A percentile compares a stretch with the other conserved stretches of the same genome.
These are phyloP conservation scores for Habrosyne pyritoides DNA, from an alignment of 2,888 invertebrate genomes.

Conservation along the genomic window DNA sequence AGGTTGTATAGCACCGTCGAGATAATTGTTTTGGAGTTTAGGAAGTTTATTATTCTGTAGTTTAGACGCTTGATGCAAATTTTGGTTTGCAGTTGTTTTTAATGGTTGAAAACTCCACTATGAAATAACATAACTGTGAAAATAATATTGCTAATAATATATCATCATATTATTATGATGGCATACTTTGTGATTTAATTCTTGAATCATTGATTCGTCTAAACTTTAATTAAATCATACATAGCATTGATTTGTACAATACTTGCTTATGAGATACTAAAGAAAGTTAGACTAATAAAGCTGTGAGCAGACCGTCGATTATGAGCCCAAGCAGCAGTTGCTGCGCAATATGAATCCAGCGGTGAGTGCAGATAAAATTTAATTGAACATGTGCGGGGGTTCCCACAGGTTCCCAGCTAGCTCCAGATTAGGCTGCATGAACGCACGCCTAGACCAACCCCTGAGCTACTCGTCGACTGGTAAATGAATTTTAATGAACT, in stretches of 20 bases:
- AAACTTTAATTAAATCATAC: neutral
- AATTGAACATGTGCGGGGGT: slow-evolving; percentile 63
- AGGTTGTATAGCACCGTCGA: neutral
- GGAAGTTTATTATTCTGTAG: neutral
- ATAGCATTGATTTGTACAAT: neutral
- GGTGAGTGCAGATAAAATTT: slow-evolving; percentile 49
- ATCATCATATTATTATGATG: too few relatives aligned
- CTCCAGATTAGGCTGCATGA: slow-evolving; percentile 45
- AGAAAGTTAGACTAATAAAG: neutral
- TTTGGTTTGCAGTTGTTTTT: neutral
- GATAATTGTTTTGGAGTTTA: neutral
- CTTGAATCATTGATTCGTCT: too few relatives aligned
- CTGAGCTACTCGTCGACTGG: slow-evolving; percentile 34
- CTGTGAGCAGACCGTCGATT: neutral
- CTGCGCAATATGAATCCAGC: slow-evolving; percentile 36
- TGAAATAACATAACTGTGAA: neutral
- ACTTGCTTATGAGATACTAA: neutral
- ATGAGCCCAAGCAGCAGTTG: neutral
- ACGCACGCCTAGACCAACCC: slow-evolving; percentile 17
- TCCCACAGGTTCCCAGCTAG: slow-evolving; percentile 41
- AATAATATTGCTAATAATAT: neutral
- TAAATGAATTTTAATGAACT: slow-evolving; percentile 59
- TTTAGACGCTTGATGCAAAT: neutral
- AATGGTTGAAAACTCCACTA: neutral
- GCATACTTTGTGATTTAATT: too few relatives aligned